These are phyloP conservation scores for Habrosyne pyritoides DNA, from an alignment of 2,888 invertebrate genomes.

Conservation along the genomic window DNA sequence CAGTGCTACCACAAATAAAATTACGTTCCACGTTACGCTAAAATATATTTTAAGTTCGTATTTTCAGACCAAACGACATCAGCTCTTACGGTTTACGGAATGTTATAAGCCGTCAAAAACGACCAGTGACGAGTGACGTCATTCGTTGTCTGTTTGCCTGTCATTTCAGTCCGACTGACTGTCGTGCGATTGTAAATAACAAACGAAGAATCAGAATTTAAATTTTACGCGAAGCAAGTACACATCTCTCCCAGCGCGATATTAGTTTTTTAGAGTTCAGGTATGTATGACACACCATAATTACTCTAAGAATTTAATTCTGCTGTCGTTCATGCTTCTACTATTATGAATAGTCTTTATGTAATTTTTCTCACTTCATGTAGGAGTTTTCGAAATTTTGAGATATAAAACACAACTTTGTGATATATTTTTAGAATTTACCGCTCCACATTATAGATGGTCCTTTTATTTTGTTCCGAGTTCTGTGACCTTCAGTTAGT, in stretches of 20 bases:
- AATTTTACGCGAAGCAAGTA: constrained; percentile 30
- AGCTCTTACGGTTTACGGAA: background rate
- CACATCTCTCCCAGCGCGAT: background rate
- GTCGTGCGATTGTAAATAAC: constrained; percentile 49
- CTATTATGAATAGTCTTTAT: constrained; percentile 12
- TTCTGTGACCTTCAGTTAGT: constrained; percentile 61
- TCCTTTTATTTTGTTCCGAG: constrained; percentile 31
- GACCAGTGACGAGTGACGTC: constrained; percentile 39
- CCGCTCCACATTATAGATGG: constrained; percentile 8
- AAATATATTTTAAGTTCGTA: background rate
- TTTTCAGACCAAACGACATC: too few relatives aligned
- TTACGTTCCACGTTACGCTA: background rate
- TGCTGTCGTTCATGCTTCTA: too few relatives aligned
- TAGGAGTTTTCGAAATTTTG: background rate
- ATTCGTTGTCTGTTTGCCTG: constrained; percentile 28
- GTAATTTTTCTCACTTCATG: constrained; percentile 12
- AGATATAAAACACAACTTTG: background rate
- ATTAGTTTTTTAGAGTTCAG: background rate
- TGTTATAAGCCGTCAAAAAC: constrained; percentile 14
- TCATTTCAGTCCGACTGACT: background rate
- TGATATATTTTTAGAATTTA: constrained; percentile 28
- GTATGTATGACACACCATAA: background rate
- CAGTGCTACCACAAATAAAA: background rate
- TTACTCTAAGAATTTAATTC: too few relatives aligned
- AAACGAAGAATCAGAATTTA: constrained; percentile 35